Conservation (phyloP, 2,888 invertebrate species). For the Drosophila mulleri region DNA sequence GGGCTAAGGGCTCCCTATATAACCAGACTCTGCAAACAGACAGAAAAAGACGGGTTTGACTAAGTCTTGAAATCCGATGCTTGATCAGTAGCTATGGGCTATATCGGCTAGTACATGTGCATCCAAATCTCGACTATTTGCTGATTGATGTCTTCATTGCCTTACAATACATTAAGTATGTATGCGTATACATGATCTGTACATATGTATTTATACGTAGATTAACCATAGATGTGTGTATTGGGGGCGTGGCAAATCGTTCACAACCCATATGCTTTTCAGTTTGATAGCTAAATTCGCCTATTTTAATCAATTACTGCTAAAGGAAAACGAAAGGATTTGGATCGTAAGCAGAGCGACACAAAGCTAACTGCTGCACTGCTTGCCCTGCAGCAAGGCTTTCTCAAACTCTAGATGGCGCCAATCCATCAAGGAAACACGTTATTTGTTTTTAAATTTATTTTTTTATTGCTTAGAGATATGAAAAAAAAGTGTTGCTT, state of each 20-base stretch:
- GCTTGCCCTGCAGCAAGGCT: not conserved
- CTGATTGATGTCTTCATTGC: too few species aligned
- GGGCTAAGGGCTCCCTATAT: not conserved
- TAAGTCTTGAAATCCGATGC: not conserved
- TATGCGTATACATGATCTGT: too few species aligned
- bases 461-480: slow-evolving; percentile 36
- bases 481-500: slow-evolving; percentile 52
- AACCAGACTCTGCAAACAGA: not conserved
- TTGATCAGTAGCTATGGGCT: too few species aligned
- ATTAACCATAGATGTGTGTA: too few species aligned
- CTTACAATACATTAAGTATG: too few species aligned
- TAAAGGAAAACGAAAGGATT: too few species aligned
- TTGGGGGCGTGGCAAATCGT: not conserved
- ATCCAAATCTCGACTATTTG: too few species aligned
- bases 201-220: too few species aligned
- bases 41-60: not conserved
- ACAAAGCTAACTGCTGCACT: not conserved
- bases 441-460: slow-evolving; percentile 6
- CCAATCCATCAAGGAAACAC: not conserved
- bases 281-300: too few species aligned
- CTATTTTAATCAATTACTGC: too few species aligned
- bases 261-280: too few species aligned
- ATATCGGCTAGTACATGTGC: too few species aligned
- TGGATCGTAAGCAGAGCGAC: not conserved
- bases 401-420: not conserved